phyloP scores from a whole-genome alignment of 2,113 vertebrate species.

The Brachirus orientalis region DNA sequence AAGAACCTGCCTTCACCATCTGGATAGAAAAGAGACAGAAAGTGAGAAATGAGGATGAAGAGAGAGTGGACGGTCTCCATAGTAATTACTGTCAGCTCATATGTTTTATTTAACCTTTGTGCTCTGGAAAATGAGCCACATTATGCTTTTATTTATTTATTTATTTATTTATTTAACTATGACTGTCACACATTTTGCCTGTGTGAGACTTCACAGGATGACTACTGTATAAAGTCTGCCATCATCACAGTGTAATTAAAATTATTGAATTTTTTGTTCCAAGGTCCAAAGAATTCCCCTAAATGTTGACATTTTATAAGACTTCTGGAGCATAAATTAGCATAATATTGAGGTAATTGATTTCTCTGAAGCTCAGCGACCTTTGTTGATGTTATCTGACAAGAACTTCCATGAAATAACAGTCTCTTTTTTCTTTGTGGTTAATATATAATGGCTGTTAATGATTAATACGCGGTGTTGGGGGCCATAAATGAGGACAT shows the following conservation, averaged over 20 bases:
- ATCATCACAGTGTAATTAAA: not conserved
- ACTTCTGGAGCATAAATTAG: no score
- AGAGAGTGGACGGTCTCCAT: constrained; percentile 63
- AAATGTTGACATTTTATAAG: no score
- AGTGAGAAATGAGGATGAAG: constrained; percentile 5
- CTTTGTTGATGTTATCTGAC: constrained; percentile 1
- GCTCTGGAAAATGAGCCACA: constrained; percentile 26
- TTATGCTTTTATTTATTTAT: constrained; percentile 18
- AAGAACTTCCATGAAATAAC: not conserved
- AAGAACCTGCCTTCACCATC: constrained; percentile 30
- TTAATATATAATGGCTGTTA: not conserved
- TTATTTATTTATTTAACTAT: constrained; percentile 6
- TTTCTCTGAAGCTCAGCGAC: not conserved
- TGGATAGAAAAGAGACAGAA: constrained; percentile 29
- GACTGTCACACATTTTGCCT: constrained; percentile 5
- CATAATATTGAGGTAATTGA: constrained; percentile 2
- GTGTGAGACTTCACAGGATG: constrained; percentile 10
- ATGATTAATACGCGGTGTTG: not conserved
- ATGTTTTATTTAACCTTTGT: constrained; percentile 63
- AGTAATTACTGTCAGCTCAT: constrained; percentile 61
- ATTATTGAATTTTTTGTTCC: no score
- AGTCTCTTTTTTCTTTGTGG: not conserved
- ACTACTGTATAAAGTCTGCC: not conserved
- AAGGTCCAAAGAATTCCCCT: no score
- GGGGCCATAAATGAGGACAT: not conserved